Percentiles rank a stretch among this genome's conserved stretches.
Conservation (phyloP, 1,140 invertebrate genomes). For the Megathymus violae region DNA sequence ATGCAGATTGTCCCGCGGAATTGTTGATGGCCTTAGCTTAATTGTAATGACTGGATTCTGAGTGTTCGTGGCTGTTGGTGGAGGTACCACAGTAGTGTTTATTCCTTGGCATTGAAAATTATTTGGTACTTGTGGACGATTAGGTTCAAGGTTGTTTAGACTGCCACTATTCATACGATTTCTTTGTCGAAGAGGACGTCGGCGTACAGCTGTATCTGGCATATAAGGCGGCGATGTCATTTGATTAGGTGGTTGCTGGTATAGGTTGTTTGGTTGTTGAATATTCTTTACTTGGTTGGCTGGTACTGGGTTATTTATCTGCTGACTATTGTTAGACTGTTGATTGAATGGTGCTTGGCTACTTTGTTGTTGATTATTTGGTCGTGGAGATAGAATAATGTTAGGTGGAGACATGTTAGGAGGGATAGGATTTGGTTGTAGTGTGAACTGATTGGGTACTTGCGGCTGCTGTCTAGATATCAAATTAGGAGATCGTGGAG, state of each 20-base stretch:
- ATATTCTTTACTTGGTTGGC: neutral
- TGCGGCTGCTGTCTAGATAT: constrained; percentile 17
- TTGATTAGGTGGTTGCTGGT: constrained; percentile 9
- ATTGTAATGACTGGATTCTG: constrained; percentile 54
- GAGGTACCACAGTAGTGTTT: constrained; percentile 6
- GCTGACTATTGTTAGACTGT: neutral
- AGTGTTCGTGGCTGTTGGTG: constrained; percentile 14
- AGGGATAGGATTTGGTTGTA: constrained; percentile 7
- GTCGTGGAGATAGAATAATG: neutral
- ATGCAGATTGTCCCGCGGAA: constrained; percentile 60
- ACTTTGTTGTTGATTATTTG: constrained; percentile 3
- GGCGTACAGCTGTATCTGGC: neutral
- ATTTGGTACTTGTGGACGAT: constrained; percentile 8
- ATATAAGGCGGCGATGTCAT: neutral
- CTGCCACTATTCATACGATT: constrained; percentile 4
- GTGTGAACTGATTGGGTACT: constrained; percentile 15
- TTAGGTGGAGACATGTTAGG: neutral
- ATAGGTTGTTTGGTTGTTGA: neutral
- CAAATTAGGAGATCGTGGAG: constrained; percentile 8
- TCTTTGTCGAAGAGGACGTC: constrained; percentile 6
- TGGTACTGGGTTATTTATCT: neutral
- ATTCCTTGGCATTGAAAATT: constrained; percentile 10
- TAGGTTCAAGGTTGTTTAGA: constrained; percentile 2
- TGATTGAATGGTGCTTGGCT: constrained; percentile 1
- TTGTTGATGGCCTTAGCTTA: constrained; percentile 55